phyloP scores from a whole-genome alignment of 2,797 vertebrate species.

The Oreochromis mossambicus region DNA sequence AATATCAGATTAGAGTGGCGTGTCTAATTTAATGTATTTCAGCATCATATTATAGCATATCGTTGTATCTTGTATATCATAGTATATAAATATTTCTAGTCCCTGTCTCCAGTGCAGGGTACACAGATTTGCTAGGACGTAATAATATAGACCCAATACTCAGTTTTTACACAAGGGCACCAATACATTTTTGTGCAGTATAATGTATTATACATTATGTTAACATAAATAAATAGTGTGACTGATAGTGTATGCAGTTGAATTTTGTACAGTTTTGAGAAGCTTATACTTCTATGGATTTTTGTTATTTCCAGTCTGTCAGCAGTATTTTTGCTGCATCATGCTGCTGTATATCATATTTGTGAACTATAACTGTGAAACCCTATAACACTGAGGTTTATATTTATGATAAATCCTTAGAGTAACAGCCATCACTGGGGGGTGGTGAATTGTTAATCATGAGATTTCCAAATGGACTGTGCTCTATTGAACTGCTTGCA shows the following conservation, averaged over 20 bases:
- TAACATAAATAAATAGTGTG: fast-evolving
- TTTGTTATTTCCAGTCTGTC: fast-evolving
- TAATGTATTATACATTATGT: fast-evolving
- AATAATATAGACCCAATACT: neutral
- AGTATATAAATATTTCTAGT: neutral
- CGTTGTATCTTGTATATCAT: fast-evolving
- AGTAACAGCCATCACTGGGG: neutral
- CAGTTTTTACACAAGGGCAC: fast-evolving
- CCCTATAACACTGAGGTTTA: fast-evolving
- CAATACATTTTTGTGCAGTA: neutral
- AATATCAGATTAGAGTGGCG: neutral
- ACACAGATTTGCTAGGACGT: fast-evolving
- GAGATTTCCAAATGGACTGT: fast-evolving
- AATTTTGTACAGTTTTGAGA: neutral
- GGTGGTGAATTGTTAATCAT: fast-evolving
- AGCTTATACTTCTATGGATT: fast-evolving
- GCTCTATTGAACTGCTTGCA: neutral
- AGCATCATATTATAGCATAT: neutral
- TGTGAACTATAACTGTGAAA: fast-evolving
- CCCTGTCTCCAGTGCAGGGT: neutral
- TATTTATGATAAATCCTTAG: fast-evolving
- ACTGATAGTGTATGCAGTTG: fast-evolving
- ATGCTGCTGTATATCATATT: neutral
- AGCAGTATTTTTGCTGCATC: fast-evolving
- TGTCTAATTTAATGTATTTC: neutral